Conservation (phyloP, 37 sponge, comb jelly and placozoan genomes). For the Mnemiopsis leidyi region DNA sequence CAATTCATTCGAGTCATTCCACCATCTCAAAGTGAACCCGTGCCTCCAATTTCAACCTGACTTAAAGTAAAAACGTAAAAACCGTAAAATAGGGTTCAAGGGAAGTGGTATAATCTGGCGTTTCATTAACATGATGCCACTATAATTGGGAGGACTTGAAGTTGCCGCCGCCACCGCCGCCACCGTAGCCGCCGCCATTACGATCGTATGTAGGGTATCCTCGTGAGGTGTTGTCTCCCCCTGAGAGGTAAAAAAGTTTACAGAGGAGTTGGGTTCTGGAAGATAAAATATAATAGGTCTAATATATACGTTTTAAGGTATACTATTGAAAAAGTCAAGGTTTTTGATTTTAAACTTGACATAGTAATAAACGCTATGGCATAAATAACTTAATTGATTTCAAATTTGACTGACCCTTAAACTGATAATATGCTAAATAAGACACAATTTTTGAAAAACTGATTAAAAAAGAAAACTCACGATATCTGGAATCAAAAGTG, state of each 20-base stretch:
- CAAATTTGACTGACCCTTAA: too few species aligned
- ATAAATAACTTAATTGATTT: too few species aligned
- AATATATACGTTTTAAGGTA: too few species aligned
- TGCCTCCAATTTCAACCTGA: not conserved
- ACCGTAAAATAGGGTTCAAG: not conserved
- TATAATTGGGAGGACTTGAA: slow-evolving; percentile 59
- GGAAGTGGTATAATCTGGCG: not conserved
- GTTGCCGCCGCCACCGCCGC: slow-evolving; percentile 14
- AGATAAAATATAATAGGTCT: too few species aligned
- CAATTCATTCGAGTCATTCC: not conserved
- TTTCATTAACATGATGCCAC: not conserved
- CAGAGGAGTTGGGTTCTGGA: too few species aligned
- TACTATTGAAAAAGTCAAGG: too few species aligned
- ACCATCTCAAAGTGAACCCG: not conserved
- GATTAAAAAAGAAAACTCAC: too few species aligned
- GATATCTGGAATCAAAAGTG: slow-evolving; percentile 46
- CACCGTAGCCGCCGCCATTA: not conserved
- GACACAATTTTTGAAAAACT: too few species aligned
- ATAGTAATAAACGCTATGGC: too few species aligned
- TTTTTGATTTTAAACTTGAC: too few species aligned
- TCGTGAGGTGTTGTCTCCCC: not conserved
- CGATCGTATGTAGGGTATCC: slow-evolving; percentile 15
- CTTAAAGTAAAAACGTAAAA: not conserved
- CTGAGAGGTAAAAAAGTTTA: too few species aligned
- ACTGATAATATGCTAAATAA: too few species aligned